phyloP scores from a whole-genome alignment of 2,113 vertebrate species.

The Toxostoma redivivum region DNA sequence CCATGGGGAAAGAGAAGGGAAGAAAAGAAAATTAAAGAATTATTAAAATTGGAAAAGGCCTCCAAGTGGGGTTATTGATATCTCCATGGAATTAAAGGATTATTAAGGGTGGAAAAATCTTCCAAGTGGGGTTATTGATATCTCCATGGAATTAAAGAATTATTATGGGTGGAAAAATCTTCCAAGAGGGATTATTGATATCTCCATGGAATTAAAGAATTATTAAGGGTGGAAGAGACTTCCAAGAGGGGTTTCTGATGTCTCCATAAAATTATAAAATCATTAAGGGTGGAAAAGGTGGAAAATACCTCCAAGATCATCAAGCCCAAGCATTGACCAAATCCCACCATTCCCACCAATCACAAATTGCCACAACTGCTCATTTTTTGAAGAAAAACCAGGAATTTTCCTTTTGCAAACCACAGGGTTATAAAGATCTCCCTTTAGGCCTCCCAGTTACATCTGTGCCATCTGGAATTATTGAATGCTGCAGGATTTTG shows the following conservation, averaged over 20 bases:
- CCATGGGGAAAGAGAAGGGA: accelerated
- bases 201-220: accelerated
- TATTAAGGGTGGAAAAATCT: neutral
- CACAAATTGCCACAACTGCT: neutral
- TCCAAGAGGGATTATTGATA: accelerated
- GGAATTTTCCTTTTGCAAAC: neutral
- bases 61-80: neutral
- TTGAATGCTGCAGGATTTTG: neutral
- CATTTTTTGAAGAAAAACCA: neutral
- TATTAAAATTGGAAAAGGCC: neutral
- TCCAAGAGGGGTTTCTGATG: neutral
- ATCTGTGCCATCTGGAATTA: neutral
- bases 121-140: neutral
- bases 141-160: neutral
- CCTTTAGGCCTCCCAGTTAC: neutral
- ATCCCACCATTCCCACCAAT: neutral
- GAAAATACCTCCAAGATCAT: accelerated
- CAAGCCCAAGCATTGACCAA: neutral
- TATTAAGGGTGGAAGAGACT: neutral
- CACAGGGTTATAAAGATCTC: neutral
- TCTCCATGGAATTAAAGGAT: neutral
- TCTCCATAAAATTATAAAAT: too few relatives aligned
- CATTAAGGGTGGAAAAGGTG: neutral
- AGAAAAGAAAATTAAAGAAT: neutral
- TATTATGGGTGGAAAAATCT: accelerated